phyloP scores from a whole-genome alignment of 37 sponge, comb jelly and placozoan species.

The Haliclona indistincta region DNA sequence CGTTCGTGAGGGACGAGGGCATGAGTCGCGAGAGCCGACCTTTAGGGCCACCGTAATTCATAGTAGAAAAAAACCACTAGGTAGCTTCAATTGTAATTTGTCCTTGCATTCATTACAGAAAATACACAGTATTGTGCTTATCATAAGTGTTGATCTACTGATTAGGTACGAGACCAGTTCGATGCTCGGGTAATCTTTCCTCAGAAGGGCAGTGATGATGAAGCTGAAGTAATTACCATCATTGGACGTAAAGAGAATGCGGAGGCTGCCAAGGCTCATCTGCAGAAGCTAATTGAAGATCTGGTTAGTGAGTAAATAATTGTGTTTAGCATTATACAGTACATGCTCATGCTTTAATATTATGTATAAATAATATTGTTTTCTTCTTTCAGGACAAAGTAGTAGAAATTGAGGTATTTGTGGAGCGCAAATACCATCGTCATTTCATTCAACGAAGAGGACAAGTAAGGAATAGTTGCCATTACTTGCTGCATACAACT shows the following conservation, averaged over 20 bases:
- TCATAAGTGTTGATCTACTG: no score
- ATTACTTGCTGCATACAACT: not conserved
- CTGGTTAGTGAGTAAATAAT: slow-evolving; percentile 48
- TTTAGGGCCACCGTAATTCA: no score
- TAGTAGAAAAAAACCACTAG: no score
- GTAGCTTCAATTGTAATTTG: no score
- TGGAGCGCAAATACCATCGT: slow-evolving; percentile 71
- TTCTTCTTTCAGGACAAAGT: slow-evolving; percentile 62
- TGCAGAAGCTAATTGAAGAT: slow-evolving; percentile 67
- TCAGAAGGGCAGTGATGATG: slow-evolving; percentile 67
- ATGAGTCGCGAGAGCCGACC: no score
- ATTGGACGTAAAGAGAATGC: slow-evolving; percentile 82
- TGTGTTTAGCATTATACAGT: slow-evolving; percentile 14
- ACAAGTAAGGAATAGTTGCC: slow-evolving; percentile 53
- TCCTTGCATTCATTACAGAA: no score
- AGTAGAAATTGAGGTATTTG: slow-evolving; percentile 69
- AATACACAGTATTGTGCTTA: no score
- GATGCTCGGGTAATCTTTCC: slow-evolving; percentile 89
- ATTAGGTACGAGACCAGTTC: slow-evolving; percentile 78
- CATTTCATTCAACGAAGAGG: slow-evolving; percentile 84
- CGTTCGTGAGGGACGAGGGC: no score
- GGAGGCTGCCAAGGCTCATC: slow-evolving; percentile 55
- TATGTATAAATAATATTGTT: no score
- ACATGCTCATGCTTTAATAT: no score
- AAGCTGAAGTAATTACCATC: slow-evolving; percentile 67